These are phyloP conservation scores for Trichonephila clavata DNA, from an alignment of 1,140 invertebrate species.

Conservation along the genomic window DNA sequence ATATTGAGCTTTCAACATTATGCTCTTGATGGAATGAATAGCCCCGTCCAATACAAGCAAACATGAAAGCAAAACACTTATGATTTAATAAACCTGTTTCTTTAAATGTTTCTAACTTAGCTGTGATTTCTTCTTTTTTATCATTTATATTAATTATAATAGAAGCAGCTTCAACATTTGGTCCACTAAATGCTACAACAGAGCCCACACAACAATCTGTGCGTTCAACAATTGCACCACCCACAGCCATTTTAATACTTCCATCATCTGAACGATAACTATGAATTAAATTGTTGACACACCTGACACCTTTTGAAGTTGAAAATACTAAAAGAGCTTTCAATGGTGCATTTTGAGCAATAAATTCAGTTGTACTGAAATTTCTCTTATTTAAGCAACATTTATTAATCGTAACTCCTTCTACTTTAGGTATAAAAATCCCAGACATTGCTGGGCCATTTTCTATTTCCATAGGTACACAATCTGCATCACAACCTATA, in stretches of 20 bases:
- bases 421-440: conserved; percentile 64
- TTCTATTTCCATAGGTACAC: conserved; percentile 64
- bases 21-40: conserved; percentile 79
- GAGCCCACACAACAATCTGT: conserved; percentile 57
- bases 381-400: conserved; percentile 51
- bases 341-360: conserved; percentile 29
- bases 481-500: background rate
- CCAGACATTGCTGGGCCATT: conserved; percentile 55
- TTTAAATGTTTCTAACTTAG: conserved; percentile 79
- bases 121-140: background rate
- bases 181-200: conserved; percentile 79
- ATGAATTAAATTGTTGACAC: conserved; percentile 37
- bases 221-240: conserved; percentile 78
- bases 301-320: background rate
- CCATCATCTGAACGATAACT: conserved; percentile 38
- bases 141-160: conserved; percentile 78
- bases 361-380: background rate
- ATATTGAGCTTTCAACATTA: conserved; percentile 84
- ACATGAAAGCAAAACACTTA: conserved; percentile 84
- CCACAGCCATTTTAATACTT: conserved; percentile 79
- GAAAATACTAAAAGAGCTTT: conserved; percentile 72
- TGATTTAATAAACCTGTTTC: conserved; percentile 79
- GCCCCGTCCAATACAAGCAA: conserved; percentile 84
- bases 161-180: conserved; percentile 79
- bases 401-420: conserved; percentile 61